Evolutionary conservation across 2,888 invertebrate genomes (phyloP).

Genomic region (Eupeodes latifasciatus): DNA sequence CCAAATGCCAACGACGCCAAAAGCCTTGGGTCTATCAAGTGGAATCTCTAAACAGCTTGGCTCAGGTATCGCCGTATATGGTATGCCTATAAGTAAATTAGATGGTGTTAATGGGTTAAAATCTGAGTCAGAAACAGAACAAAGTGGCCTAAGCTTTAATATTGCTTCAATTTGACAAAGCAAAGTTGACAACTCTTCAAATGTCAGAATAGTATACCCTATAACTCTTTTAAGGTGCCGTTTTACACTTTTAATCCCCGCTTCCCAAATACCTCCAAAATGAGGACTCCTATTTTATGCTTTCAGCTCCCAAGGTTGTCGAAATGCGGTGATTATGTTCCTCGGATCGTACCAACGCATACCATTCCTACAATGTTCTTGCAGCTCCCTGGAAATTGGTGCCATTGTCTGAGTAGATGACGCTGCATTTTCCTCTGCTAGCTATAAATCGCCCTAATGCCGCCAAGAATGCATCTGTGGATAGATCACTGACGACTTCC

Average conservation of each 20-base stretch:
- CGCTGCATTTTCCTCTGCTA: slow-evolving; percentile 3
- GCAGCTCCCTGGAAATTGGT: slow-evolving; percentile 4
- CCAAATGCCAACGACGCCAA: slow-evolving; percentile 13
- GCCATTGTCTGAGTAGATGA: slow-evolving; percentile 14
- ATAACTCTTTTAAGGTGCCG: background rate
- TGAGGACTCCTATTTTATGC: background rate
- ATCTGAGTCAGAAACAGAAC: slow-evolving; percentile 9
- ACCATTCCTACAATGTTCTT: background rate
- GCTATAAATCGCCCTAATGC: slow-evolving; percentile 12
- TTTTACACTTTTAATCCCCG: no score
- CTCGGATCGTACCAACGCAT: background rate
- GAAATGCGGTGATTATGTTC: background rate
- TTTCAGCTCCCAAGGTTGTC: background rate
- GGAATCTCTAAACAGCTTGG: background rate
- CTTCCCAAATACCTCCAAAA: no score
- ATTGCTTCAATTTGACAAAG: slow-evolving; percentile 12
- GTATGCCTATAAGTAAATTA: slow-evolving; percentile 30
- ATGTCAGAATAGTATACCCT: background rate
- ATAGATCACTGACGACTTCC: background rate
- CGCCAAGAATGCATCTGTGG: background rate
- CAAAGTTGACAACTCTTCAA: background rate
- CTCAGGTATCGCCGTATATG: slow-evolving; percentile 22
- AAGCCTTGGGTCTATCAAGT: background rate
- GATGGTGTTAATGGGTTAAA: slow-evolving; percentile 1
- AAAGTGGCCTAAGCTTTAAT: background rate